Evolutionary conservation across 2,113 vertebrate species (phyloP).

Genomic region (Mugil cephalus): DNA sequence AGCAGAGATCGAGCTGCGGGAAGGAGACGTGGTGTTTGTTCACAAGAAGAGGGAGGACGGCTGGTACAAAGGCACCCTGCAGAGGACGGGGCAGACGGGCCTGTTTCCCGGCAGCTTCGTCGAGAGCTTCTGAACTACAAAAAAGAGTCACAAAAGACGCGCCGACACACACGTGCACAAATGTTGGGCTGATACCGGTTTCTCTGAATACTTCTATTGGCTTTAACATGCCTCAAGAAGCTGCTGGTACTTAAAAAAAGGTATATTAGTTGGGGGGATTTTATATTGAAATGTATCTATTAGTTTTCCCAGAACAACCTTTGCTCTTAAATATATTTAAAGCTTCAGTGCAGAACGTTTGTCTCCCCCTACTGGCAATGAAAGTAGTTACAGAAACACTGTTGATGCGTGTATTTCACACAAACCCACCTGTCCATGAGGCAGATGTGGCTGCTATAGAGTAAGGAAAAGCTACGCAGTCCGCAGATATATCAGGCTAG

Average conservation of each 20-base stretch:
- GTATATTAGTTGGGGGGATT: constrained; percentile 11
- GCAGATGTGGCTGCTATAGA: no score
- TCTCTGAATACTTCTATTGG: constrained; percentile 17
- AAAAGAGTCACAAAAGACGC: constrained; percentile 43
- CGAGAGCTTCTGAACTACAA: constrained; percentile 91
- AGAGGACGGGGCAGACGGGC: constrained; percentile 95
- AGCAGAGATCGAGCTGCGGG: constrained; percentile 97
- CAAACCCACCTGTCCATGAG: no score
- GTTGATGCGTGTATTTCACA: no score
- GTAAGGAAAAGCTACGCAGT: no score
- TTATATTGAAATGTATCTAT: no score
- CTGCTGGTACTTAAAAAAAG: neutral
- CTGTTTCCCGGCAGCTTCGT: constrained; percentile 99
- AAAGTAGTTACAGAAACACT: no score
- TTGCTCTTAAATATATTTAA: constrained; percentile 14
- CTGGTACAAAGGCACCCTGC: constrained; percentile 98
- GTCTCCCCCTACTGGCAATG: no score
- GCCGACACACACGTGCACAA: constrained; percentile 20
- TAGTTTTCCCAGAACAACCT: neutral
- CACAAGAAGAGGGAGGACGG: constrained; percentile 98
- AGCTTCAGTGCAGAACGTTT: no score
- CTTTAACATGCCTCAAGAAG: neutral
- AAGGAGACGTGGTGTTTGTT: constrained; percentile 97
- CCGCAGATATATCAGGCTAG: no score
- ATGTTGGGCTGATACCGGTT: constrained; percentile 49